Evolutionary conservation across 2,888 invertebrate genomes (phyloP), one percentile per base, ranked within the genome.

Genomic region (Drosophila pseudotalamancana): DNA sequence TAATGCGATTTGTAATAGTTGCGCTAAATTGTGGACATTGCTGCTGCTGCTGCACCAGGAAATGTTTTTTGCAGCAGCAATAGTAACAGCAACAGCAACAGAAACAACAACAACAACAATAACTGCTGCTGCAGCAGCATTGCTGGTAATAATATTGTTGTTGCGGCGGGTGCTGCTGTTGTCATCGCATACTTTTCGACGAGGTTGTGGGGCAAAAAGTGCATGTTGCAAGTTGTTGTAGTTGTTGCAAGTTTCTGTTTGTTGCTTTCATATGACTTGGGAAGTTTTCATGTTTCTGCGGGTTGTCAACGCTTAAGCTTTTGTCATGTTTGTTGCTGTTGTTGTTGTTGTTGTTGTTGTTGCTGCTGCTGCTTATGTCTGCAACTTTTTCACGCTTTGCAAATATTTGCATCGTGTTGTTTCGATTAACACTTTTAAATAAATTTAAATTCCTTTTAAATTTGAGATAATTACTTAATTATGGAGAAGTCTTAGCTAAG

Each of bases 1-100:
- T 82, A 85, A 83, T 82, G 79, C 83, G 82, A 83, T 83, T 85
- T 83, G 81, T 84, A 71, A 78, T 76, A 84, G 70, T 64, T 83
- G 84, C 71, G 77, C 81, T 83, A 80, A 81, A 81, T 81, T 84
- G 84, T 78, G 63, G 65, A 45, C 72, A 72, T 54, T 66, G 62
- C 29, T 46, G 54, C 25, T 51, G 65, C 73, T 37, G 19, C 50
- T 42, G 18, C 54, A 81, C 76, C 78, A 83, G 78, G 78, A 82
- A 82, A 82, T 73, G 76, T 83, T 83, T 80, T 60, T 40, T 46
- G 55, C 71, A 46, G 6, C 54, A 60, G 5, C 53, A 46, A n/a
- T 14, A 46, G 1, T n/a, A 19, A n/a, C 43, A 29, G 2, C 43
- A 45, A 1, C 14, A 16, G 16, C 3, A 64, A 16, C n/a, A n/a